These are phyloP conservation scores for Cataglyphis cursor DNA, from an alignment of 2,888 invertebrate genomes.

Conservation along the genomic window DNA sequence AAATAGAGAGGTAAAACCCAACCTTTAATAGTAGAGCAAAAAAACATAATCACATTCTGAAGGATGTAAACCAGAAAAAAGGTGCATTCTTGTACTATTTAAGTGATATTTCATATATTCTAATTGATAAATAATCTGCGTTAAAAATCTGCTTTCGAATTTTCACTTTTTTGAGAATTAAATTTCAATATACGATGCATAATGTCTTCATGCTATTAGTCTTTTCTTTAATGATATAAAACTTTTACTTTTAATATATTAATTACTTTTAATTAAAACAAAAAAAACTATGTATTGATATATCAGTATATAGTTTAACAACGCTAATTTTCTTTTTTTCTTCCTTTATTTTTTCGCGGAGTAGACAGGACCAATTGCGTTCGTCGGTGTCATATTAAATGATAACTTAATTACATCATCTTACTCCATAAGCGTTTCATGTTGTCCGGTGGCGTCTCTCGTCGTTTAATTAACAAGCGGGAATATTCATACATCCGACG, in stretches of 20 bases:
- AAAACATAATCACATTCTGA: slow-evolving; percentile 3
- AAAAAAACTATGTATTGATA: neutral
- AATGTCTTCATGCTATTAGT: neutral
- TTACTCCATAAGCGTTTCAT: slow-evolving; percentile 41
- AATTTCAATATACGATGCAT: neutral
- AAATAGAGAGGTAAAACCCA: neutral
- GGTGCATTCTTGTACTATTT: slow-evolving; percentile 17
- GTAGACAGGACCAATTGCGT: neutral
- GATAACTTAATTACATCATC: slow-evolving; percentile 47
- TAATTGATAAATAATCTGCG: neutral
- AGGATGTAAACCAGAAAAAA: neutral
- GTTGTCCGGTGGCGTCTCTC: slow-evolving; percentile 36
- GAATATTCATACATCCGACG: slow-evolving; percentile 52
- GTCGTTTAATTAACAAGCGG: slow-evolving; percentile 53
- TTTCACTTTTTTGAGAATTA: neutral
- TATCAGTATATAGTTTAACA: slow-evolving; percentile 3
- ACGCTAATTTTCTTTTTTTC: neutral
- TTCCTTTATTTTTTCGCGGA: neutral
- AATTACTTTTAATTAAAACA: neutral
- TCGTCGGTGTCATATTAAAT: neutral
- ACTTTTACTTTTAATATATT: neutral
- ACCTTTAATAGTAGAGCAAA: slow-evolving; percentile 14
- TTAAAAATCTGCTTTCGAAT: neutral
- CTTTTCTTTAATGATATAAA: neutral
- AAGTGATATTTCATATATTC: slow-evolving; percentile 43